A percentile compares a stretch with the other conserved stretches of the same genome.
Conservation (phyloP, 2,797 vertebrate species). For the Eulemur coronatus region DNA sequence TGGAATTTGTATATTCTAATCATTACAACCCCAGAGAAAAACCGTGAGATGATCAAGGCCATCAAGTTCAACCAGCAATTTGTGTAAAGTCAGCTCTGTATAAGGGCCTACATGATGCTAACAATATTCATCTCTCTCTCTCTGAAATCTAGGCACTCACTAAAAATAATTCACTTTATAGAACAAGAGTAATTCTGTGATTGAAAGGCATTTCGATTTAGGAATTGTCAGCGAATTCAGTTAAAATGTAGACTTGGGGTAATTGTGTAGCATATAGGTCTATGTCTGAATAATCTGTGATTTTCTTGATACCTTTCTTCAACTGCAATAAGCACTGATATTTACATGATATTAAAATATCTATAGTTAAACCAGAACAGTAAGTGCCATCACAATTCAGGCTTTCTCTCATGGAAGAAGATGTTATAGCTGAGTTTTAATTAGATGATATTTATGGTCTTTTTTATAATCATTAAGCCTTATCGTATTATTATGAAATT, state of each 20-base stretch:
- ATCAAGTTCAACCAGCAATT: background rate
- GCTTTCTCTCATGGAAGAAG: background rate
- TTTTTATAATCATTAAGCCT: background rate
- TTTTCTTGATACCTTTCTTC: background rate
- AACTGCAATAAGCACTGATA: background rate
- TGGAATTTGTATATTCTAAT: background rate
- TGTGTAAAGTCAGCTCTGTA: background rate
- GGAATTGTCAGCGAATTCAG: background rate
- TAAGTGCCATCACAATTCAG: background rate
- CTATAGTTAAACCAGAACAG: background rate
- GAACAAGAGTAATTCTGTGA: background rate
- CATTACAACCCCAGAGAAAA: background rate
- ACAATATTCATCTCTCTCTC: background rate
- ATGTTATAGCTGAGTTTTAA: background rate
- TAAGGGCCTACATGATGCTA: background rate
- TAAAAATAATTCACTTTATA: conserved; percentile 8
- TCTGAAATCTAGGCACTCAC: background rate
- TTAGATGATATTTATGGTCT: background rate
- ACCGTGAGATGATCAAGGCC: background rate
- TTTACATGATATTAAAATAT: background rate
- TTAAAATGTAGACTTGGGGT: background rate
- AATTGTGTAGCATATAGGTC: background rate
- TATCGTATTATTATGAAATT: background rate
- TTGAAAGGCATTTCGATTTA: background rate
- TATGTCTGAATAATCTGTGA: conserved; percentile 5